These are phyloP conservation scores for Epinephelus coioides DNA, from an alignment of 2,797 vertebrate species.

Conservation along the genomic window DNA sequence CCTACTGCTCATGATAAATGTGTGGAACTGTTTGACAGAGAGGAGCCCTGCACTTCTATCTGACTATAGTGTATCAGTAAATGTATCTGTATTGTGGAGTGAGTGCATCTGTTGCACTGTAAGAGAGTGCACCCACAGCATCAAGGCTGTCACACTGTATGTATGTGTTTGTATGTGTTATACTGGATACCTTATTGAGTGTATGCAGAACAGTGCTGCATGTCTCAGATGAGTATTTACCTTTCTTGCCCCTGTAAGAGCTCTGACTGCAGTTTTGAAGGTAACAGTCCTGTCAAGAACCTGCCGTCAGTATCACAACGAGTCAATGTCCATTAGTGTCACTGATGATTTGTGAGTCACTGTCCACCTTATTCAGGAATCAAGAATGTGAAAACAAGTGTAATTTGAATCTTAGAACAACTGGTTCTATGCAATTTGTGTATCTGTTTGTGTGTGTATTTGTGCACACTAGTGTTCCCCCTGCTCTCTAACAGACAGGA, in stretches of 20 bases:
- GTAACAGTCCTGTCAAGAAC: constrained; percentile 63
- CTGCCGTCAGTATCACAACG: constrained; percentile 28
- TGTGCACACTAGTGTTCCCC: constrained; percentile 42
- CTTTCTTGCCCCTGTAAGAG: constrained; percentile 18
- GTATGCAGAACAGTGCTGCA: constrained; percentile 15
- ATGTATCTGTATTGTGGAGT: not conserved
- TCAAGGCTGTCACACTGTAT: constrained; percentile 15
- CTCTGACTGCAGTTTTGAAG: constrained; percentile 24
- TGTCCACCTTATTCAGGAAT: constrained; percentile 20
- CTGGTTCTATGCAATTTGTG: constrained; percentile 6
- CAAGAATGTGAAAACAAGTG: constrained; percentile 22
- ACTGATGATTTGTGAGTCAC: not conserved
- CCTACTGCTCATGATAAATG: constrained; percentile 40
- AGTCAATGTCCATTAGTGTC: not conserved
- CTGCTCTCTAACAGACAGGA: constrained; percentile 24
- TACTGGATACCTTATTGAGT: constrained; percentile 14
- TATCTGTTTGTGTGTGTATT: not conserved
- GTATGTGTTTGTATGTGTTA: constrained; percentile 28
- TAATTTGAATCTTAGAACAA: constrained; percentile 13
- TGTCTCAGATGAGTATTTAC: constrained; percentile 19
- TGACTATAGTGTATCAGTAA: constrained; percentile 7
- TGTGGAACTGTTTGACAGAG: constrained; percentile 37
- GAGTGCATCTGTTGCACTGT: not conserved
- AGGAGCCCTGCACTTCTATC: constrained; percentile 40
- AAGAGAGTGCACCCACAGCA: constrained; percentile 31